These are phyloP conservation scores for Dolichopus griseipennis DNA, from an alignment of 2,888 invertebrate species.

Conservation along the genomic window DNA sequence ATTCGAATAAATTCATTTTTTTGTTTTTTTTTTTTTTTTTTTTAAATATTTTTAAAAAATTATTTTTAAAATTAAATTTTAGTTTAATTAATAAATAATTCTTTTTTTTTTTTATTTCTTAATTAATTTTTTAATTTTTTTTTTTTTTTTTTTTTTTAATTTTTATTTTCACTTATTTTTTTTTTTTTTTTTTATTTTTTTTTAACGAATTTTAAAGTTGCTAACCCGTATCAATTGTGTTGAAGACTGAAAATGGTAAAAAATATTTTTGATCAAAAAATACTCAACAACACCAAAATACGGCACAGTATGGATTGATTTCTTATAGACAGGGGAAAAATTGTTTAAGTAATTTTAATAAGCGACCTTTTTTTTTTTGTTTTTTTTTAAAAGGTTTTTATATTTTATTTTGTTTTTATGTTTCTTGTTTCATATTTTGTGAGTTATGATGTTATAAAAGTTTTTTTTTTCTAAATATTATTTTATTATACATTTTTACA, in stretches of 20 bases:
- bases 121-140: background rate
- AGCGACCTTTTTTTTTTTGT: background rate
- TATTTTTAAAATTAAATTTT: no score
- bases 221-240: constrained; percentile 3
- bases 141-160: background rate
- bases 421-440: no score
- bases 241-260: constrained; percentile 4
- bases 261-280: background rate
- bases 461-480: no score
- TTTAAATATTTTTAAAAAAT: no score
- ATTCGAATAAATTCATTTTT: background rate
- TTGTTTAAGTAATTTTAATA: background rate
- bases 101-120: background rate
- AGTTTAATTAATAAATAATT: no score
- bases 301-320: constrained; percentile 6
- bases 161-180: background rate
- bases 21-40: background rate
- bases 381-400: no score
- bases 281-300: background rate
- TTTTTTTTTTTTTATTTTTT: background rate
- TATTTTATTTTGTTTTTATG: no score
- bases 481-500: no score
- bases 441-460: no score
- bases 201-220: background rate
- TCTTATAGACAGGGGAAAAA: background rate